Percentiles rank a stretch among this genome's conserved stretches.
These are phyloP conservation scores for Pyrocoelia pectoralis DNA, from an alignment of 2,888 invertebrate genomes.

Conservation along the genomic window DNA sequence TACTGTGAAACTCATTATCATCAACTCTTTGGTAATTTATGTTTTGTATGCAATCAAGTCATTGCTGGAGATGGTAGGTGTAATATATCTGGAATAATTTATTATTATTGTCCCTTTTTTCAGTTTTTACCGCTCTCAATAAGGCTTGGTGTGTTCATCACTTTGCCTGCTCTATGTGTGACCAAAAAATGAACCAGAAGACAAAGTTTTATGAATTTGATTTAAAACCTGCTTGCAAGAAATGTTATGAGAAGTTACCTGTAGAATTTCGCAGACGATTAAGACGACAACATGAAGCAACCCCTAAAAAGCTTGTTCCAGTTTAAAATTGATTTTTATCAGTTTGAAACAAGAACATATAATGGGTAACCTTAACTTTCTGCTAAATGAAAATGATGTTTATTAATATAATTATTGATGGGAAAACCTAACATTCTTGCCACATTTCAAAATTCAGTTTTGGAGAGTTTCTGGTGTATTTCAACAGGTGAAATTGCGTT, in stretches of 20 bases:
- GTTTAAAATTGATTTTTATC: too few relatives aligned
- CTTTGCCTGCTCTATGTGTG: slow-evolving; percentile 97
- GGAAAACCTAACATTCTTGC: too few relatives aligned
- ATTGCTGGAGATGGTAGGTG: slow-evolving; percentile 93
- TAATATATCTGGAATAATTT: neutral
- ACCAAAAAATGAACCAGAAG: slow-evolving; percentile 94
- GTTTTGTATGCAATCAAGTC: slow-evolving; percentile 98
- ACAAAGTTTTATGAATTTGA: slow-evolving; percentile 99
- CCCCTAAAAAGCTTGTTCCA: slow-evolving; percentile 65
- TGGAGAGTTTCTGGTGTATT: too few relatives aligned
- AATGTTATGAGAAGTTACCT: slow-evolving; percentile 97
- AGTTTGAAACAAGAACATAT: too few relatives aligned
- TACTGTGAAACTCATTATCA: slow-evolving; percentile 99
- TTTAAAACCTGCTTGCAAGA: slow-evolving; percentile 97
- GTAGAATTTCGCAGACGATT: slow-evolving; percentile 91
- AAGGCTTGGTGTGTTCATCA: slow-evolving; percentile 99
- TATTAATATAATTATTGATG: too few relatives aligned
- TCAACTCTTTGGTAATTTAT: slow-evolving; percentile 97
- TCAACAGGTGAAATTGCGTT: too few relatives aligned
- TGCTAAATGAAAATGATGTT: too few relatives aligned
- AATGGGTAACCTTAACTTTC: slow-evolving; percentile 9
- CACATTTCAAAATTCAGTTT: too few relatives aligned
- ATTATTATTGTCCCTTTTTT: slow-evolving; percentile 41
- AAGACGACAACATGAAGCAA: slow-evolving; percentile 86
- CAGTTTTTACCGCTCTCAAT: slow-evolving; percentile 97